Evolutionary conservation across 1,140 invertebrate species (phyloP), one percentile per base, ranked within the genome.

Genomic region (Drosophila sp.): DNA sequence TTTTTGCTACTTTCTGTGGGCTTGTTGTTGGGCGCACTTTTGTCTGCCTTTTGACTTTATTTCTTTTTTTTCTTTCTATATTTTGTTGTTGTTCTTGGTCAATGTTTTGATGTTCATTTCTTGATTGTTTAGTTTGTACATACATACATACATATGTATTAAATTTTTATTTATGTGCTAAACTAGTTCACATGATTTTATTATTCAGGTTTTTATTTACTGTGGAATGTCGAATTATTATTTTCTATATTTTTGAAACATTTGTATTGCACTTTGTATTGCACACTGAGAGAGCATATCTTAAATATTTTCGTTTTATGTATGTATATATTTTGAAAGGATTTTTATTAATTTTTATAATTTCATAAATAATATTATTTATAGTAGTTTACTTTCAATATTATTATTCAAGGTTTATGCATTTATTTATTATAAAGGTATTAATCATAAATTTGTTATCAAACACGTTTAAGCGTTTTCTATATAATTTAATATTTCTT

Each of bases 161-260:
- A 50, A 56, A 43, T 29, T 51, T 56, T 71, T 71, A 62, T 64
- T 56, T 56, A 40, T 54, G 13, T 54, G 66, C 50, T 46, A 63
- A 70, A 70, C 59, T 46, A 48, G 48, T 64, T 51, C 38, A 18
- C 27, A 45, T 51, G 18, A 13, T 38, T 54, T 64, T 7, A n/a
- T 62, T 45, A 14, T 43, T 38, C 25, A 53, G 38, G 48, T 75
- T 67, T 58, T 48, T 71, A 27, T 59, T 53, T 61, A 71, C 48
- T 64, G 76, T 76, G 36, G 59, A 56, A 38, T 59, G n/a, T n/a
- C n/a, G n/a, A n/a, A n/a, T n/a, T n/a, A n/a, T n/a, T n/a, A 21
- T 21, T 21, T 21, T 21, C 21, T 27, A 8, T 64, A 34, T 58
- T 58, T 58, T 58, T 16, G 25, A 13, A 48, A 16, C 14, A 13